These are phyloP conservation scores for Callionymus lyra DNA, from an alignment of 2,113 vertebrate species.

Conservation along the genomic window DNA sequence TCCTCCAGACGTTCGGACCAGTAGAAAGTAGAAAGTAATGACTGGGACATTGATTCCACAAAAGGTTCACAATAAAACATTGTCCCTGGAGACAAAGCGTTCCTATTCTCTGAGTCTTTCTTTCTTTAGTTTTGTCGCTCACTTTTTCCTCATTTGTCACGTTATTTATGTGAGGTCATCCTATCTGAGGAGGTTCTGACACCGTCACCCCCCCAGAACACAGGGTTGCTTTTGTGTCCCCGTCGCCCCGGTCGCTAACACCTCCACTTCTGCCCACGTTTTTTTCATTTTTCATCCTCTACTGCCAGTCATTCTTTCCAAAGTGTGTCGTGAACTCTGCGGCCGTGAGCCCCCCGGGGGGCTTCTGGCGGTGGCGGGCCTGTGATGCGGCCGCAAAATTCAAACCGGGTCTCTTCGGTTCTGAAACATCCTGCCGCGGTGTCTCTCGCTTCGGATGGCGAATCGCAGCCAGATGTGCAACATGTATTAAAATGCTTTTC, in stretches of 20 bases:
- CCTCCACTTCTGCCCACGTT: constrained; percentile 42
- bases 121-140: constrained; percentile 19
- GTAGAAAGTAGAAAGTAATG: constrained; percentile 30
- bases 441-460: constrained; percentile 28
- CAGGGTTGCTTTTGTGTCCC: constrained; percentile 63
- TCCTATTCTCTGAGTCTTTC: constrained; percentile 18
- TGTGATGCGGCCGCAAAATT: constrained; percentile 46
- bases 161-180: constrained; percentile 56
- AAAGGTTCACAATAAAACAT: constrained; percentile 48
- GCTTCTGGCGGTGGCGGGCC: constrained; percentile 37
- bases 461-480: constrained; percentile 56
- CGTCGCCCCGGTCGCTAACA: constrained; percentile 57
- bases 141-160: constrained; percentile 57
- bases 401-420: constrained; percentile 26
- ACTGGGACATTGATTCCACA: constrained; percentile 44
- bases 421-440: constrained; percentile 44
- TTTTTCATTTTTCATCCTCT: constrained; percentile 27
- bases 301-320: constrained; percentile 63
- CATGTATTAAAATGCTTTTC: constrained; percentile 31
- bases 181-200: neutral
- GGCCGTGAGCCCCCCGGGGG: constrained; percentile 41
- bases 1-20: constrained; percentile 33
- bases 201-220: constrained; percentile 25
- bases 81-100: constrained; percentile 37
- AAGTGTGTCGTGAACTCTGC: constrained; percentile 50